Evolutionary conservation across 2,797 vertebrate species (phyloP), one percentile per base, ranked within the genome.

Genomic region (Anomalospiza imberbis): DNA sequence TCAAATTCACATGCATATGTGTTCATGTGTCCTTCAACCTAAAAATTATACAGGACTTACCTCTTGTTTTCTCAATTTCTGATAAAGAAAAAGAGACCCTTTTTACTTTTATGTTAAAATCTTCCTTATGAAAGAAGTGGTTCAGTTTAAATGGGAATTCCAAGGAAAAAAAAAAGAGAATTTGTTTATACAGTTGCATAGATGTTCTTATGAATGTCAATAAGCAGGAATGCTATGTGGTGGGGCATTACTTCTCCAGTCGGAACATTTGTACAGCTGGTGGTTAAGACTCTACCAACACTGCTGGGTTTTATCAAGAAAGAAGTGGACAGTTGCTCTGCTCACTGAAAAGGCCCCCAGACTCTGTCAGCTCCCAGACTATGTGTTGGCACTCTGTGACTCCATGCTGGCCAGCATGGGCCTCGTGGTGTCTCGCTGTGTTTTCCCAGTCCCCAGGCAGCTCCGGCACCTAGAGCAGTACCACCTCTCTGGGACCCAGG

Each of bases 111-210:
- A 31, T 28, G 12, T 20, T 72, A 54, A 92, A 8, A 14, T 65
- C 9, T 26, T 57, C 12, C 9, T 65, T 50, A 10, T 5, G 6
- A 85, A 75, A 76, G 11, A 32, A 54, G 68, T 7, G 5, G 17
- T 65, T 86, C 17, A 0, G 34, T 61, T 84, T n/a, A 88, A 81
- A 61, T 38, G 7, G 29, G 34, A 80, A 73, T 57, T 60, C 7
- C 53, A 66, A 47, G 28, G 2, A 7, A 17, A 45, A 32, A 28
- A 24, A 9, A 1, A 0, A 6, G 17, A 25, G 3, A 11, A 53
- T 25, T 53, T n/a, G 11, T 67, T 89, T 93, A 36, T 83, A 26
- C 26, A 82, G n/a, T 71, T 80, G 38, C 17, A 28, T 42, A 0
- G 63, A 28, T 53, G 9, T 50, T 78, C 34, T 50, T 72, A n/a